Evolutionary conservation across 1,140 invertebrate species (phyloP).

Genomic region (Elymnias hypermnestra): DNA sequence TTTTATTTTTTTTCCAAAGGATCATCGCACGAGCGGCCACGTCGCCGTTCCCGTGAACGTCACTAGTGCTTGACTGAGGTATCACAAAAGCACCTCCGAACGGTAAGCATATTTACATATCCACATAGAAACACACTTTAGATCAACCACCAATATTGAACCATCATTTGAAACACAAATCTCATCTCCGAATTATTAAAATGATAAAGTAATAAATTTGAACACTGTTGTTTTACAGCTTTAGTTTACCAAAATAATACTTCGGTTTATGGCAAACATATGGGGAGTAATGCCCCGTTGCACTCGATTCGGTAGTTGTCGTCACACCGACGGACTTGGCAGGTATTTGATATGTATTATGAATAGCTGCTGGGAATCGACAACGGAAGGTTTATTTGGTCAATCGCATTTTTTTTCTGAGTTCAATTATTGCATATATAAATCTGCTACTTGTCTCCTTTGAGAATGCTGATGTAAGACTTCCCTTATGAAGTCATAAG

Average conservation of each 20-base stretch:
- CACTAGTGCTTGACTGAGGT: conserved; percentile 67
- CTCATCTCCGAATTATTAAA: conserved; percentile 31
- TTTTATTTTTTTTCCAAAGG: conserved; percentile 34
- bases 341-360: conserved; percentile 74
- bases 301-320: conserved; percentile 66
- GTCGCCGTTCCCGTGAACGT: conserved; percentile 64
- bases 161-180: conserved; percentile 21
- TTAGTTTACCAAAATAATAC: conserved; percentile 67
- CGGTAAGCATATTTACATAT: conserved; percentile 48
- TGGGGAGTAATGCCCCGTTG: conserved; percentile 54
- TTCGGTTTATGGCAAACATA: conserved; percentile 68
- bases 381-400: conserved; percentile 35
- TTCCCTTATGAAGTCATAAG: too few relatives aligned
- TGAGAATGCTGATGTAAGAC: too few relatives aligned
- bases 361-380: conserved; percentile 60
- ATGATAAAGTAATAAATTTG: conserved; percentile 64
- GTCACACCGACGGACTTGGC: conserved; percentile 71
- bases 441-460: too few relatives aligned
- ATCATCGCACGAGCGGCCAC: conserved; percentile 52
- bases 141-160: background rate
- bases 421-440: conserved; percentile 1
- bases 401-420: conserved; percentile 24
- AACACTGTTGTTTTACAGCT: conserved; percentile 73
- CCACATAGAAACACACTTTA: background rate
- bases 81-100: conserved; percentile 64